phyloP scores from a whole-genome alignment of 2,888 invertebrate species.

The Nomada fabriciana region DNA sequence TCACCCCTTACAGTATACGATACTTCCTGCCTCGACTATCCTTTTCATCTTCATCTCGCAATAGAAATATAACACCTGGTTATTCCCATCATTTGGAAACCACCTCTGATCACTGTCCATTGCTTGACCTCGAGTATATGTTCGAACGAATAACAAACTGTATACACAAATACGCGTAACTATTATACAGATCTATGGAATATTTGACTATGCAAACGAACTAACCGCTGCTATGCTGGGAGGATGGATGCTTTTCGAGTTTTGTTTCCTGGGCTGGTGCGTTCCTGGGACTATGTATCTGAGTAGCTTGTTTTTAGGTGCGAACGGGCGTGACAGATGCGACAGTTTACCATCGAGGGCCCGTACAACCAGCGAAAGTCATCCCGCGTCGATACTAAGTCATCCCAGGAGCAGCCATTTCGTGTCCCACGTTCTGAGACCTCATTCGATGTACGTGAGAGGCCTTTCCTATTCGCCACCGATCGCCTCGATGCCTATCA shows the following conservation, averaged over 20 bases:
- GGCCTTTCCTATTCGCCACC: slow-evolving; percentile 85
- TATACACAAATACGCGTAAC: slow-evolving; percentile 45
- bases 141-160: slow-evolving; percentile 48
- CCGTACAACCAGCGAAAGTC: slow-evolving; percentile 88
- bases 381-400: slow-evolving; percentile 77
- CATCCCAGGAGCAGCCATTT: slow-evolving; percentile 83
- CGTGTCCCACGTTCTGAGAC: slow-evolving; percentile 84
- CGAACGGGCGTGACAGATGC: slow-evolving; percentile 88
- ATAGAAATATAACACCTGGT: background rate
- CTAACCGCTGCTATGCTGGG: slow-evolving; percentile 74
- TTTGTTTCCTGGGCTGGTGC: slow-evolving; percentile 27
- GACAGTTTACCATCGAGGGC: slow-evolving; percentile 93
- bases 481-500: slow-evolving; percentile 86
- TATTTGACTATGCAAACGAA: slow-evolving; percentile 63
- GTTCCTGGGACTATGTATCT: slow-evolving; percentile 6
- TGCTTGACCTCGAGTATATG: slow-evolving; percentile 63
- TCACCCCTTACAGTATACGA: slow-evolving; percentile 8
- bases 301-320: slow-evolving; percentile 77
- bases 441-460: slow-evolving; percentile 84
- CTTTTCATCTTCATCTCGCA: background rate
- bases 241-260: slow-evolving; percentile 70
- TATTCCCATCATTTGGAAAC: slow-evolving; percentile 23
- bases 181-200: slow-evolving; percentile 51
- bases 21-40: slow-evolving; percentile 8
- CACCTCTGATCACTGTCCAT: slow-evolving; percentile 49